Percentiles rank a stretch among this genome's conserved stretches.
phyloP scores from a whole-genome alignment of 2,888 invertebrate genomes.

The Trichopria drosophilae region DNA sequence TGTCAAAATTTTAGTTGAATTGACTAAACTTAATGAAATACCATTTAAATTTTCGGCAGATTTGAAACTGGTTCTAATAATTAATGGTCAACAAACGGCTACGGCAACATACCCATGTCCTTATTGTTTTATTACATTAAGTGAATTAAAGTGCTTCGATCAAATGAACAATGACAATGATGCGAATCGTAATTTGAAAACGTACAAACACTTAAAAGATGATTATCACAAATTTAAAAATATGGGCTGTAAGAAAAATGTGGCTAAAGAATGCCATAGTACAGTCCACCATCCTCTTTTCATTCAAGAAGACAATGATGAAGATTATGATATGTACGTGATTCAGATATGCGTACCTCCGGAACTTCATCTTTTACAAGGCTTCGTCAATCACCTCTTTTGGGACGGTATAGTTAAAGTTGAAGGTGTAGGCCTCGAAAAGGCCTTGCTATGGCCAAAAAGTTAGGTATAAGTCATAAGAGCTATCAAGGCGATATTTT shows the following conservation, averaged over 20 bases:
- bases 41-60: no score
- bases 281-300: neutral
- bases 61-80: constrained; percentile 1
- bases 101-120: constrained; percentile 1
- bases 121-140: constrained; percentile 6
- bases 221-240: no score
- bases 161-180: neutral
- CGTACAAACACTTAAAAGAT: no score
- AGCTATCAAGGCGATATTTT: constrained; percentile 1
- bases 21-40: constrained; percentile 1
- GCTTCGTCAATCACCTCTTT: constrained; percentile 6
- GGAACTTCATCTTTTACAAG: no score
- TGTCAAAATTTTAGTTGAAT: constrained; percentile 3
- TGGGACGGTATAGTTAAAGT: constrained; percentile 5
- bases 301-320: no score
- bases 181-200: neutral
- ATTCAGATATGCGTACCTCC: no score
- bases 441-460: constrained; percentile 4
- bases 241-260: neutral
- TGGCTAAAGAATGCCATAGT: neutral
- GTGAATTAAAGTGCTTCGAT: constrained; percentile 2
- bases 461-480: neutral
- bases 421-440: neutral
- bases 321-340: no score
- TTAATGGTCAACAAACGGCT: constrained; percentile 1